Evolutionary conservation across 2,797 vertebrate species (phyloP).

Genomic region (Thalassophryne amazonica): DNA sequence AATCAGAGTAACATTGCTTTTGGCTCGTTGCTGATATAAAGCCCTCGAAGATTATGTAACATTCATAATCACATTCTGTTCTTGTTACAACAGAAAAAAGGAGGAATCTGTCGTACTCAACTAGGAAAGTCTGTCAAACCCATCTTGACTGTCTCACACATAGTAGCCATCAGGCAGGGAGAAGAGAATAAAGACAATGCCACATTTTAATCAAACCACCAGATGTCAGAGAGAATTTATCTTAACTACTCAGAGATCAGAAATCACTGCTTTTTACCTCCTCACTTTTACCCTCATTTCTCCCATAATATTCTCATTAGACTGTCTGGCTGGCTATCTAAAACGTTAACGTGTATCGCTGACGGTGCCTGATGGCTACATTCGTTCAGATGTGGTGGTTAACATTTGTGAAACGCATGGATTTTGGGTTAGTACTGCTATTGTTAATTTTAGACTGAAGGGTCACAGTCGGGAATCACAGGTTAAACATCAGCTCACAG

Average conservation of each 20-base stretch:
- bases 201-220: background rate
- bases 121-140: background rate
- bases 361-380: background rate
- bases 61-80: slow-evolving; percentile 23
- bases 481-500: slow-evolving; percentile 75
- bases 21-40: slow-evolving; percentile 1
- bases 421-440: slow-evolving; percentile 8
- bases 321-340: no score
- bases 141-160: slow-evolving; percentile 5
- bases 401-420: slow-evolving; percentile 2
- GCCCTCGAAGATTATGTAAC: slow-evolving; percentile 9
- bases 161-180: slow-evolving; percentile 5
- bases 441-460: background rate
- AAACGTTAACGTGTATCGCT: no score
- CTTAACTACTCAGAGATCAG: background rate
- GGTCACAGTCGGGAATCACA: background rate
- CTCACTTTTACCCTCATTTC: no score
- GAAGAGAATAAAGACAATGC: background rate
- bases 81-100: background rate
- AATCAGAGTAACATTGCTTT: slow-evolving; percentile 2
- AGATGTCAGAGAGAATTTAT: background rate
- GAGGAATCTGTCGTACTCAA: background rate
- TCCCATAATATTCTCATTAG: no score
- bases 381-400: background rate
- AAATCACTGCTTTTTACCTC: no score